Base-by-base conservation (phyloP, 2,797 vertebrate genomes). In the Lepilemur ruficaudatus region DNA sequence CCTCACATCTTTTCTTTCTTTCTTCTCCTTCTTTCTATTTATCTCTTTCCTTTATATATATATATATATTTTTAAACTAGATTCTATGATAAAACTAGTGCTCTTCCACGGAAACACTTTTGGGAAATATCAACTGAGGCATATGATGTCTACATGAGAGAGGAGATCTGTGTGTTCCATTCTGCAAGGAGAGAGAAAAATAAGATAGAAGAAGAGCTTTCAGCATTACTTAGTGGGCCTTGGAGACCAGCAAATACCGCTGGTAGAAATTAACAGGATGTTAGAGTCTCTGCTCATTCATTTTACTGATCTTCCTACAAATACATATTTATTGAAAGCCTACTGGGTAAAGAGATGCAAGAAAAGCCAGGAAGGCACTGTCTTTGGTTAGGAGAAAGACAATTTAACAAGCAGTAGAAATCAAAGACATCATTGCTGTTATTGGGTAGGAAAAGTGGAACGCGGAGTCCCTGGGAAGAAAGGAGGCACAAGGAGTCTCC, bases 361-460 rank as follows among this genome's bases (percentile, higher is more conserved):
- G 41, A 67, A 75, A 80, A 73, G 17, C 4, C 32, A 63, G 7
- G 38, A 69, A 67, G 20, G 2, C 1, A 1, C 23, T 41, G 13
- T n/a, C 13, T 50, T 35, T 79, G 28, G 43, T 69, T 14, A 50
- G 41, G 63, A 93, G 69, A 76, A 84, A 75, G 22, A 61, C 30
- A 25, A 41, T 7, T 72, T 23, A 41, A 25, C 15, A 73, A 67
- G 12, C 17, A 38, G 9, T 50, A 4, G 52, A 67, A 30, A 23
- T 57, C 48, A 63, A 55, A 35, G 12, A 25, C 7, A 1, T 15
- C 4, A 0, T 20, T 52, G 15, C 32, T 20, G 1, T 2, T 3
- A 81, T 11, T 11, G 9, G 10, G 28, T 22, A 57, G 59, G n/a
- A 28, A 50, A 20, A 76, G 2, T 3, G 5, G 13, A 79, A 13